Base-by-base conservation (phyloP, 2,113 vertebrate genomes). In the Mormoops blainvillei region DNA sequence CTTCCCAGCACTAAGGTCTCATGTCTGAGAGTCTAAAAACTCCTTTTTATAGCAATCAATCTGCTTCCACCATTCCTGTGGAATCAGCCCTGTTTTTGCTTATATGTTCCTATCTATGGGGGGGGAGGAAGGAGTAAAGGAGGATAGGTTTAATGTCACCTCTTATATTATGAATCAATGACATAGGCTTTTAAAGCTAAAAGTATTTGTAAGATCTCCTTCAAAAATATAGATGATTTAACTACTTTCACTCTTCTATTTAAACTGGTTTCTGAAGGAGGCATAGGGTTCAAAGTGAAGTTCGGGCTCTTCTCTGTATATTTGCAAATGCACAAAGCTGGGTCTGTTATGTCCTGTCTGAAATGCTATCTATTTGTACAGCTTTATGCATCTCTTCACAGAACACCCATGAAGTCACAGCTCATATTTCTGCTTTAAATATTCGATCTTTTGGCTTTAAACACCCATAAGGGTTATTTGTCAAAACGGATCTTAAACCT, bases 391-490 rank as follows among this genome's bases (percentile, higher is more conserved):
- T 96, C 97, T 96, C 95, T 96, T 98, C 97, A 97, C 94, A 93
- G 97, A 96, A 98, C 97, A 98, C 97, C 97, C 97, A 98, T 98
- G 97, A 97, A 97, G 96, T 96, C 93, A 96, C 97, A 98, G 97
- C 96, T 98, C 97, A 98, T 97, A 98, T 98, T 97, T 98, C 97
- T 95, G 68, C 96, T 96, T 94, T 97, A 97, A 97, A 97, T 98
- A 97, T 97, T 97, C 93, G 26, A 97, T 98, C 97, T 96, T 97
- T 97, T 96, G 97, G 86, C 96, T 97, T 96, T 97, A 97, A 97
- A 97, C 91, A 96, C 95, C 96, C 97, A 91, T 94, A 97, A 97
- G 94, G 94, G 88, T 97, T 97, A 97, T 97, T 98, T 98, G 97
- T 98, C 97, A 98, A 97, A 95, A 96, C 0, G 73, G 91, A 96